These are phyloP conservation scores for Empidonax traillii DNA, from an alignment of 2,113 vertebrate species.

Conservation along the genomic window DNA sequence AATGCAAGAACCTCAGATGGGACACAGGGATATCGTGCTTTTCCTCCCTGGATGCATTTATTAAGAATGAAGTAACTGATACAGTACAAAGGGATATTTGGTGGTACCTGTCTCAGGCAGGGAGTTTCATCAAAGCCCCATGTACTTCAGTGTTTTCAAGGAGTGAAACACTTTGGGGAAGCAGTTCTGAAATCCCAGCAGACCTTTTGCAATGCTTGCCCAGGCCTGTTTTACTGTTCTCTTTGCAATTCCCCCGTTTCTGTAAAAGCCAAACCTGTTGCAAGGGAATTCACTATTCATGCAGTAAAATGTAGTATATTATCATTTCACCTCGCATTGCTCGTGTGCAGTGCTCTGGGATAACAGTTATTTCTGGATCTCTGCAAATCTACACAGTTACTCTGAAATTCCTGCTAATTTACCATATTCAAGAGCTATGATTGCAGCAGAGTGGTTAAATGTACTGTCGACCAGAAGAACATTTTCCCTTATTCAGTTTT, in stretches of 20 bases:
- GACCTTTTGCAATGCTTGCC: neutral
- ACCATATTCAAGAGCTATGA: fast-evolving
- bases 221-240: neutral
- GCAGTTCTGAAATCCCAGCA: neutral
- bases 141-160: neutral
- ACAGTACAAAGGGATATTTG: neutral
- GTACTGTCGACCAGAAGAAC: neutral
- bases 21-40: neutral
- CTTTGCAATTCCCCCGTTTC: neutral
- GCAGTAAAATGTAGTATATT: neutral
- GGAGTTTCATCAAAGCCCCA: neutral
- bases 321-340: neutral
- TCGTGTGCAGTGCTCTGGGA: neutral
- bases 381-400: neutral
- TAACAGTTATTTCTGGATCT: neutral
- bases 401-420: neutral
- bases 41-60: neutral
- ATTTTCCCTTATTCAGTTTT: neutral
- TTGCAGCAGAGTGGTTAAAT: neutral
- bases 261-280: slow-evolving; percentile 18
- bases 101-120: neutral
- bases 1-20: neutral
- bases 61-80: neutral
- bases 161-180: neutral
- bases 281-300: neutral